Evolutionary conservation across 2,797 vertebrate species (phyloP).

Genomic region (Telmatherina bonti): DNA sequence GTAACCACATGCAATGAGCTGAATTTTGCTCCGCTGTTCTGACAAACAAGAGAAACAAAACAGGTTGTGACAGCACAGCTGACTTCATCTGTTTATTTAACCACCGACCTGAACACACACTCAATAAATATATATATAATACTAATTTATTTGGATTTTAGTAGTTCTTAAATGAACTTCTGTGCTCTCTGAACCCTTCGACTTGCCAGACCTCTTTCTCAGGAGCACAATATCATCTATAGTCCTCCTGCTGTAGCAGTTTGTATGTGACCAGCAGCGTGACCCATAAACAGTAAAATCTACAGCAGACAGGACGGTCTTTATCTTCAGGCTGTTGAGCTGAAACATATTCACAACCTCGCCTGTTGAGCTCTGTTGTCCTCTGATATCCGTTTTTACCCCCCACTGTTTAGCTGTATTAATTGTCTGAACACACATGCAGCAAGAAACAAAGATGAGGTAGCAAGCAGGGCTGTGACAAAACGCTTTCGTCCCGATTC

Average conservation of each 20-base stretch:
- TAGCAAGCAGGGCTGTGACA: too few species aligned
- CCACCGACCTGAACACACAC: too few species aligned
- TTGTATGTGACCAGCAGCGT: conserved; percentile 28
- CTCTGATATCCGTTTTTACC: background rate
- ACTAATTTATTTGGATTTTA: too few species aligned
- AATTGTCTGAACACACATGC: background rate
- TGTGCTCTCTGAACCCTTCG: conserved; percentile 9
- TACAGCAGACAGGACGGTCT: background rate
- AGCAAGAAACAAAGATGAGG: background rate
- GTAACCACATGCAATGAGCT: background rate
- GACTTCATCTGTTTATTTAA: too few species aligned
- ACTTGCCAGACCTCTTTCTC: conserved; percentile 23
- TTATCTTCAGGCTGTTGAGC: too few species aligned
- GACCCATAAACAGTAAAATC: conserved; percentile 51
- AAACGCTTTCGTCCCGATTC: too few species aligned
- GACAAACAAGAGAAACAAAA: background rate
- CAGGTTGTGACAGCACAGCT: too few species aligned
- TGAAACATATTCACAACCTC: background rate
- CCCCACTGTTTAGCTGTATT: background rate
- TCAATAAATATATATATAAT: too few species aligned
- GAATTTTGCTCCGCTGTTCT: too few species aligned
- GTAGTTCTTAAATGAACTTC: background rate
- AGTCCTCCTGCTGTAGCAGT: conserved; percentile 23
- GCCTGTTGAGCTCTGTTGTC: background rate
- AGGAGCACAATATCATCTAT: background rate